Evolutionary conservation across 2,113 vertebrate genomes (phyloP).

Genomic region (Cyprichromis sp.): DNA sequence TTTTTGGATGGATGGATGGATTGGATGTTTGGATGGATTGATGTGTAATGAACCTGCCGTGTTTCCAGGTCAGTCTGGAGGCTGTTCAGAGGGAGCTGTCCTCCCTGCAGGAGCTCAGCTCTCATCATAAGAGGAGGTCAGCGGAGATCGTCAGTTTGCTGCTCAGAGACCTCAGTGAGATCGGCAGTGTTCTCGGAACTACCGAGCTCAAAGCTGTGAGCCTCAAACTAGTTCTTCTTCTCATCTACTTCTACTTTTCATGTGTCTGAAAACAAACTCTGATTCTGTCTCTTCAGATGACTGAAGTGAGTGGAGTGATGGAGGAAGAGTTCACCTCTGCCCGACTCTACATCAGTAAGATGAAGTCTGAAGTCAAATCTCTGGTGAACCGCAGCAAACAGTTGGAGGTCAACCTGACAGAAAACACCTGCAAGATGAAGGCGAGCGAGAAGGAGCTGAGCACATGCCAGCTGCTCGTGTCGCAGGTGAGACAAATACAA

Average conservation of each 20-base stretch:
- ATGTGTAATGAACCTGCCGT: not conserved
- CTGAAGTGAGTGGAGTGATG: constrained; percentile 77
- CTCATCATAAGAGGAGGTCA: constrained; percentile 85
- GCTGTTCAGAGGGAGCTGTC: constrained; percentile 75
- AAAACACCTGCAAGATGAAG: constrained; percentile 79
- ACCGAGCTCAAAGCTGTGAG: constrained; percentile 83
- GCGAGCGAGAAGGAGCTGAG: constrained; percentile 82
- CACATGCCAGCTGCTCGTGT: constrained; percentile 81
- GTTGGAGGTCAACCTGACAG: constrained; percentile 78
- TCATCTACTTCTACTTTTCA: not conserved
- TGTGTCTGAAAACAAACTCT: not conserved
- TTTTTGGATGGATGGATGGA: not conserved
- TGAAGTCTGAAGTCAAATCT: constrained; percentile 90
- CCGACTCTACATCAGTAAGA: constrained; percentile 88
- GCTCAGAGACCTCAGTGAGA: constrained; percentile 85
- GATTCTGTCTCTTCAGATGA: constrained; percentile 64
- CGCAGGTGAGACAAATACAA: constrained; percentile 69
- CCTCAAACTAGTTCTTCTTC: not conserved
- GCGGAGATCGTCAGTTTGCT: constrained; percentile 84
- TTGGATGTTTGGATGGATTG: not conserved
- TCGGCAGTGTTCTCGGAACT: constrained; percentile 82
- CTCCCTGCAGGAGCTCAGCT: constrained; percentile 82
- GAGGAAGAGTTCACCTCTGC: constrained; percentile 93
- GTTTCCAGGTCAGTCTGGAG: constrained; percentile 73
- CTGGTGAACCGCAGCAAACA: constrained; percentile 84